Evolutionary conservation across 2,113 vertebrate species (phyloP).

Genomic region (Etheostoma spectabile): DNA sequence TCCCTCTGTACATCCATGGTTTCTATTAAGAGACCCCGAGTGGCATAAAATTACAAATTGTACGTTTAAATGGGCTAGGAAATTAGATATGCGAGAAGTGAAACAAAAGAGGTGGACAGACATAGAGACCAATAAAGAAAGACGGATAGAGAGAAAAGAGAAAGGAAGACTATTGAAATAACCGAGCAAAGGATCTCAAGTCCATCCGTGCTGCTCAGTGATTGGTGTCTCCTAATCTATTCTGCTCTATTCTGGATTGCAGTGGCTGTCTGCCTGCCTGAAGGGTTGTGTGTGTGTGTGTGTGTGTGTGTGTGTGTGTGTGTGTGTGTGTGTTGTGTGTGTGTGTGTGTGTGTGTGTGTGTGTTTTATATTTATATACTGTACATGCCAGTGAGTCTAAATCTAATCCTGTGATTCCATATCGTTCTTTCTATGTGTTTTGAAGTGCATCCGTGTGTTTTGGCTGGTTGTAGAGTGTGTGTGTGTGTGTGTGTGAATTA

Average conservation of each 20-base stretch:
- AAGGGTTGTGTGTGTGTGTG: conserved; percentile 28
- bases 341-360: no score
- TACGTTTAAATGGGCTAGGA: conserved; percentile 11
- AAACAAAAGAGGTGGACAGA: neutral
- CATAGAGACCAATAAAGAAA: neutral
- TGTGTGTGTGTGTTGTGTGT: conserved; percentile 30
- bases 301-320: conserved; percentile 20
- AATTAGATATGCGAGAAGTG: conserved; percentile 3
- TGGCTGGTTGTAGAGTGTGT: no score
- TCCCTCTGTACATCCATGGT: no score
- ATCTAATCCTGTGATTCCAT: no score
- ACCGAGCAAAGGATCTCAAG: conserved; percentile 43
- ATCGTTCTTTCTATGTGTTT: no score
- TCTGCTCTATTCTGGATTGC: conserved; percentile 78
- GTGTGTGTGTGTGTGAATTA: no score
- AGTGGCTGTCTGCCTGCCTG: conserved; percentile 68
- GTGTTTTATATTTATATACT: no score
- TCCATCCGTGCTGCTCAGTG: conserved; percentile 51
- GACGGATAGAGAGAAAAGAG: conserved; percentile 4
- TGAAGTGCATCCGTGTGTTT: no score
- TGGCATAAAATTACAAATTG: no score
- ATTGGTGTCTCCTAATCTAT: conserved; percentile 68
- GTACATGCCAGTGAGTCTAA: no score
- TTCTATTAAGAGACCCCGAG: no score
- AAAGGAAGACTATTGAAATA: conserved; percentile 27